A percentile compares a stretch with the other conserved stretches of the same genome.
These are phyloP conservation scores for Oxyura jamaicensis DNA, from an alignment of 2,113 vertebrate species.

Conservation along the genomic window DNA sequence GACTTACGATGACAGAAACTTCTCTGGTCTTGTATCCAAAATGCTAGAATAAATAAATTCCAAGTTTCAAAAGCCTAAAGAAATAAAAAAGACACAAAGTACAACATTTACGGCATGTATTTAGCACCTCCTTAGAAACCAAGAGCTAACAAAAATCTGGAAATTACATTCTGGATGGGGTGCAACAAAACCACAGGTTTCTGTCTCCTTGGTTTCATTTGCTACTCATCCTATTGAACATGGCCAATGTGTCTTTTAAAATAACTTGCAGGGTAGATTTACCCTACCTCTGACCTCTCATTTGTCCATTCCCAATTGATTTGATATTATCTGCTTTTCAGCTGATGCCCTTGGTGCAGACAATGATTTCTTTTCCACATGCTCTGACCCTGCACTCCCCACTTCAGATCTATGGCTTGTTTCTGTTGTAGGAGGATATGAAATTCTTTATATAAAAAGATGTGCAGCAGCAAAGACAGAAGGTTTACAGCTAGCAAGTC, in stretches of 20 bases:
- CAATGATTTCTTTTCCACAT: not conserved
- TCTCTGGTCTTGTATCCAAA: not conserved
- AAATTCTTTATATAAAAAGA: not conserved
- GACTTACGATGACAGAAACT: no score
- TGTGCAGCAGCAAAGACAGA: accelerated
- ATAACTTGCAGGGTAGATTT: not conserved
- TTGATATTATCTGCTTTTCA: not conserved
- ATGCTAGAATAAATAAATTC: not conserved
- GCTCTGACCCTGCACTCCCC: not conserved
- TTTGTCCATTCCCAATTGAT: not conserved
- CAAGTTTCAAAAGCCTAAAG: not conserved
- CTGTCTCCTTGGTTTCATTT: not conserved
- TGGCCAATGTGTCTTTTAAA: not conserved
- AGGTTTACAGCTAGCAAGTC: not conserved
- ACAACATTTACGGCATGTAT: not conserved
- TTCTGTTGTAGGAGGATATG: not conserved
- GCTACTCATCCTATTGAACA: not conserved
- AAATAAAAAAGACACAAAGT: not conserved
- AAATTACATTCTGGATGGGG: not conserved
- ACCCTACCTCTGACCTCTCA: not conserved
- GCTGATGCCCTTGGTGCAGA: not conserved
- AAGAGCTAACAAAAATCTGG: not conserved
- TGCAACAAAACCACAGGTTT: not conserved
- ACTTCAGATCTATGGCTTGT: not conserved
- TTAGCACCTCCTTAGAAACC: not conserved